Evolutionary conservation across 2,888 invertebrate species (phyloP).

Genomic region (Scaptomyza cyrtandrae): DNA sequence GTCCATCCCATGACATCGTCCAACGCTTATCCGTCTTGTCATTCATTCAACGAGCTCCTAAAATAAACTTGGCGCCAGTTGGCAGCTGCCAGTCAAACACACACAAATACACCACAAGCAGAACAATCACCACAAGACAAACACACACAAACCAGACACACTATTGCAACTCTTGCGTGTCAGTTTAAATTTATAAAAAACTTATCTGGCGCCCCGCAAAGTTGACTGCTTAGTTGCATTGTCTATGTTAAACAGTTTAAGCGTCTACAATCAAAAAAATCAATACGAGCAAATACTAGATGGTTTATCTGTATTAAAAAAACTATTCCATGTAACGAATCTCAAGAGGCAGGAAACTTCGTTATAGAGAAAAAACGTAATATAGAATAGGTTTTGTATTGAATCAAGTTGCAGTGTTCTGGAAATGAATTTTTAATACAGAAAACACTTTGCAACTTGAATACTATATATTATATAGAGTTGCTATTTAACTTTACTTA

Average conservation of each 20-base stretch:
- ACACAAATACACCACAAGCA: conserved; percentile 7
- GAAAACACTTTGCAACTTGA: no score
- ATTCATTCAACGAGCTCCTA: conserved; percentile 19
- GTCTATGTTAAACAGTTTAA: conserved; percentile 10
- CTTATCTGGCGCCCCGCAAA: conserved; percentile 25
- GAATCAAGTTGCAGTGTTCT: no score
- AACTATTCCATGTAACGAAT: no score
- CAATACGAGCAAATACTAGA: neutral
- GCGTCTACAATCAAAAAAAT: conserved; percentile 22
- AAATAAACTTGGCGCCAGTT: conserved; percentile 38
- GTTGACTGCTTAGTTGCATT: conserved; percentile 26
- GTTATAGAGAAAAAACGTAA: no score
- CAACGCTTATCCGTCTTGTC: conserved; percentile 17
- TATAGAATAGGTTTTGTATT: no score
- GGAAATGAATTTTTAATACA: no score
- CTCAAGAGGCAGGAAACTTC: no score
- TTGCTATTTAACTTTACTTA: no score
- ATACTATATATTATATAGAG: no score
- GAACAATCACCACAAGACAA: conserved; percentile 3
- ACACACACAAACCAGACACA: conserved; percentile 10
- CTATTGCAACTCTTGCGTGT: conserved; percentile 20
- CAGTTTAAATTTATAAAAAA: conserved; percentile 41
- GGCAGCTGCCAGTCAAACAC: conserved; percentile 40
- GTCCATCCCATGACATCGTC: conserved; percentile 6
- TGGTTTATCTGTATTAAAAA: no score